Percentiles rank a stretch among this genome's conserved stretches.
Evolutionary conservation across 2,888 invertebrate genomes (phyloP).

Genomic region (Cryptosula pallasiana): DNA sequence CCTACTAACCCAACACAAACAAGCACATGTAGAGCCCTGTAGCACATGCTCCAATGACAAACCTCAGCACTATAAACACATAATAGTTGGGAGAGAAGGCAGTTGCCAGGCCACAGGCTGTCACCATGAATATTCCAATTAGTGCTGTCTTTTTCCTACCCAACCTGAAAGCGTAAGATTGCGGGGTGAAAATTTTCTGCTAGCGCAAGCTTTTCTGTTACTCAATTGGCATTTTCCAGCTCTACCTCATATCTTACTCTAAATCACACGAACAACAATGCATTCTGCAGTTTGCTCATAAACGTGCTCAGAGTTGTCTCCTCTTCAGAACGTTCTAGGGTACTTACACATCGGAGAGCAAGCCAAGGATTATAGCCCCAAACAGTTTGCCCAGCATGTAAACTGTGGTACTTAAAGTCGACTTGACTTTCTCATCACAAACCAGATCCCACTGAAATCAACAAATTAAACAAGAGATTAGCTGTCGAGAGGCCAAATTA

Average conservation of each 20-base stretch:
- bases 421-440: constrained; percentile 33
- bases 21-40: not conserved
- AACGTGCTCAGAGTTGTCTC: not conserved
- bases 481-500: too few relatives aligned
- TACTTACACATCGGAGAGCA: constrained; percentile 35
- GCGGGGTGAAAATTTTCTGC: too few relatives aligned
- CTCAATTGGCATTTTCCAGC: too few relatives aligned
- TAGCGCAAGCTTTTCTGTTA: too few relatives aligned
- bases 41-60: constrained; percentile 60
- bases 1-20: not conserved
- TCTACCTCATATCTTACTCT: too few relatives aligned
- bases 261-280: too few relatives aligned
- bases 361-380: constrained; percentile 37
- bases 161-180: constrained; percentile 56
- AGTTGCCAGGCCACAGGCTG: constrained; percentile 64
- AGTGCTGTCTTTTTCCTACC: constrained; percentile 73
- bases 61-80: constrained; percentile 66
- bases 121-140: constrained; percentile 63
- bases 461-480: too few relatives aligned
- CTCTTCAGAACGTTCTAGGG: not conserved
- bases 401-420: constrained; percentile 33
- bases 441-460: constrained; percentile 36
- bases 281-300: not conserved
- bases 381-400: constrained; percentile 38
- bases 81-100: constrained; percentile 68